phyloP scores from a whole-genome alignment of 2,888 invertebrate species.

The Pseudanteris insignis region DNA sequence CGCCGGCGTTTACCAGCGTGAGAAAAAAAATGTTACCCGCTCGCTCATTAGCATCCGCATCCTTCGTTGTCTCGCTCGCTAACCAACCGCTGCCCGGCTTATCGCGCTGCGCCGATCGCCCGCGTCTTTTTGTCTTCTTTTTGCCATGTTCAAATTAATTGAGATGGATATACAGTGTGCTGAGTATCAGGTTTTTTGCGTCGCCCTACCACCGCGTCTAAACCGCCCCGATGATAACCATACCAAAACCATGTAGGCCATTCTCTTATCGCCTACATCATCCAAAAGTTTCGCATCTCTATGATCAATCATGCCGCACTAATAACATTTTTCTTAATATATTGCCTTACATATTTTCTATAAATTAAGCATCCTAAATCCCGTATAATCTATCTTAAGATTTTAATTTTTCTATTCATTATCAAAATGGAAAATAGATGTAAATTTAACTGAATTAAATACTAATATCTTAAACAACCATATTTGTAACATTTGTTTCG shows the following conservation, averaged over 20 bases:
- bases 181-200: slow-evolving; percentile 14
- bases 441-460: too few species aligned
- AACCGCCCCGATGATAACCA: slow-evolving; percentile 19
- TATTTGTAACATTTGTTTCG: too few species aligned
- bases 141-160: slow-evolving; percentile 40
- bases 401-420: too few species aligned
- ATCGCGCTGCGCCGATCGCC: slow-evolving; percentile 20
- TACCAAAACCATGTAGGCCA: slow-evolving; percentile 11
- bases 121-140: slow-evolving; percentile 23
- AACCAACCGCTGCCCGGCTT: slow-evolving; percentile 8
- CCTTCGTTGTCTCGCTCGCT: slow-evolving; percentile 34
- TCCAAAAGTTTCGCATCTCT: too few species aligned
- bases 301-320: too few species aligned
- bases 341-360: too few species aligned
- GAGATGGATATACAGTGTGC: slow-evolving; percentile 33
- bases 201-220: neutral
- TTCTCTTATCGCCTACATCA: slow-evolving; percentile 17
- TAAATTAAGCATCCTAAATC: too few species aligned
- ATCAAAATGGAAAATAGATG: too few species aligned
- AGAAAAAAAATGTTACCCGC: slow-evolving; percentile 35
- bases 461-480: too few species aligned
- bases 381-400: too few species aligned
- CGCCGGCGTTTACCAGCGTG: slow-evolving; percentile 31
- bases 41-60: slow-evolving; percentile 37
- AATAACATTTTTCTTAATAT: too few species aligned